A percentile compares a stretch with the other conserved stretches of the same genome.
Evolutionary conservation across 2,113 vertebrate genomes (phyloP).

Genomic region (Lynx canadensis): DNA sequence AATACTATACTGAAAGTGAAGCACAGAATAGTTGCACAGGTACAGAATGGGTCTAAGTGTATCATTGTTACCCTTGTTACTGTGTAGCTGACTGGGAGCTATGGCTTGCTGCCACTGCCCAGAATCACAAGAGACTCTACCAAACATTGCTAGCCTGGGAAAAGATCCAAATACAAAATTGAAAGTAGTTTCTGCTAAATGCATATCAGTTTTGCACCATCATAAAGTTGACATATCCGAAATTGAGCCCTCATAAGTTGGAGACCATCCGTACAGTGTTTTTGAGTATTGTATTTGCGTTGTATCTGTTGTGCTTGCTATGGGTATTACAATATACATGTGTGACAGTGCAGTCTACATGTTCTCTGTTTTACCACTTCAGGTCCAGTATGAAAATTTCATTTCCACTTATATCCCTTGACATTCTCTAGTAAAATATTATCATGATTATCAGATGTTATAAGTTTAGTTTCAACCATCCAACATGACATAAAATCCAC

Average conservation of each 20-base stretch:
- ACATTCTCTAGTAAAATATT: not conserved
- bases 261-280: not conserved
- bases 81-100: not conserved
- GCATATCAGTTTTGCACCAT: not conserved
- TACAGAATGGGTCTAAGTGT: not conserved
- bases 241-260: not conserved
- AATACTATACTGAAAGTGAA: not conserved
- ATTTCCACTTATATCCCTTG: not conserved
- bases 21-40: not conserved
- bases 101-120: not conserved
- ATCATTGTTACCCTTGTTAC: not conserved
- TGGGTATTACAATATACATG: not conserved
- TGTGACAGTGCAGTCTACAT: not conserved
- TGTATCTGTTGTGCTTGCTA: not conserved
- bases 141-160: not conserved
- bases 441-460: not conserved
- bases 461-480: not conserved
- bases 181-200: not conserved
- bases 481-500: not conserved
- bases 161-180: not conserved
- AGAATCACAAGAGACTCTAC: not conserved
- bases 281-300: not conserved
- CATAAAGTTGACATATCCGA: not conserved
- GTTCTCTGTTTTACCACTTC: not conserved
- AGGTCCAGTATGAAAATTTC: not conserved